Conservation (phyloP, 2,888 invertebrate genomes). For the Latrodectus elegans region DNA sequence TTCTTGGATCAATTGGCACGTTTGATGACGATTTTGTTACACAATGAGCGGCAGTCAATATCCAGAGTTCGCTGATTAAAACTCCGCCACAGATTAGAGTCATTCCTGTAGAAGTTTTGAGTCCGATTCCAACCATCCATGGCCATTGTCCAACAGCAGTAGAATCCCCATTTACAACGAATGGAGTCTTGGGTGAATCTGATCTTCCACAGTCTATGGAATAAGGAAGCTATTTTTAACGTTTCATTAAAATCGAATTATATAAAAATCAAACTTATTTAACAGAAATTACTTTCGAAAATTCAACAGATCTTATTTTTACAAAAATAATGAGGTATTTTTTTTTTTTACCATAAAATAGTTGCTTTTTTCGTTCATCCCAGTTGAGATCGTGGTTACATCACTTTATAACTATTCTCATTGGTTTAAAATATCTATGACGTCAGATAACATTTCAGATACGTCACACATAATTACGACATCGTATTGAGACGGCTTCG, state of each 20-base stretch:
- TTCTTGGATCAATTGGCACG: slow-evolving; percentile 19
- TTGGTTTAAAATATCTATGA: too few species aligned
- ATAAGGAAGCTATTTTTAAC: too few species aligned
- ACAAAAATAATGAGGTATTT: neutral
- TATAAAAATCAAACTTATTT: neutral
- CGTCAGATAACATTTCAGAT: too few species aligned
- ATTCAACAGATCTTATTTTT: neutral
- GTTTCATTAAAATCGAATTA: too few species aligned
- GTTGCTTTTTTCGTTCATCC: too few species aligned
- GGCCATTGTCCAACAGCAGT: slow-evolving; percentile 58
- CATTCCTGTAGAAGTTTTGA: slow-evolving; percentile 2
- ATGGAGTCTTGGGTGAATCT: slow-evolving; percentile 49
- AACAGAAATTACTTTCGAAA: neutral
- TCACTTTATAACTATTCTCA: too few species aligned
- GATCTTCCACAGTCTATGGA: slow-evolving; percentile 59
- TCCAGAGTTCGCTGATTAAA: slow-evolving; percentile 40
- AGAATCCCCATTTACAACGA: slow-evolving; percentile 47
- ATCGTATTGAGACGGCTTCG: too few species aligned
- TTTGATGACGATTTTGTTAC: slow-evolving; percentile 33
- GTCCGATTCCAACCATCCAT: slow-evolving; percentile 44
- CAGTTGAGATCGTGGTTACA: too few species aligned
- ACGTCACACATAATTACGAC: too few species aligned
- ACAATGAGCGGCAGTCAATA: slow-evolving; percentile 59
- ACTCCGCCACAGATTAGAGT: slow-evolving; percentile 45
- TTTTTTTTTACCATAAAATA: neutral